These are phyloP conservation scores for Drosophila simulans DNA, from an alignment of 1,140 invertebrate species.

Conservation along the genomic window DNA sequence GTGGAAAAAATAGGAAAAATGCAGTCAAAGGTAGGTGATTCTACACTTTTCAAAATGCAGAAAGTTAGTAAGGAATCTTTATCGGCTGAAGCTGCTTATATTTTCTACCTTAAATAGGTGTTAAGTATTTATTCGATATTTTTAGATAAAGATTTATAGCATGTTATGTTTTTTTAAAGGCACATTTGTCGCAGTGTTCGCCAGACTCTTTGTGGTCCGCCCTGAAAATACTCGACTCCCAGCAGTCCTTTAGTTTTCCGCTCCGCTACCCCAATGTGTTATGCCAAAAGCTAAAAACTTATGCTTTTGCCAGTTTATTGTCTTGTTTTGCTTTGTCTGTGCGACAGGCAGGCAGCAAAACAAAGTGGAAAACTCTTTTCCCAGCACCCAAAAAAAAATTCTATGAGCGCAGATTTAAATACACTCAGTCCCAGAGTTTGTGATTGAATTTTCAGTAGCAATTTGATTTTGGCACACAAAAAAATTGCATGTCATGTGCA, in stretches of 20 bases:
- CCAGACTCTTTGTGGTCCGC: not conserved
- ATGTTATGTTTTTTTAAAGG: no score
- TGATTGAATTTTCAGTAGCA: not conserved
- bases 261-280: constrained; percentile 6
- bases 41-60: no score
- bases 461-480: not conserved
- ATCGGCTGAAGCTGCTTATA: no score
- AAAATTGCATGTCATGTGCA: no score
- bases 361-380: constrained; percentile 31
- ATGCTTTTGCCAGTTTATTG: constrained; percentile 76
- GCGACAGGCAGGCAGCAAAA: constrained; percentile 34
- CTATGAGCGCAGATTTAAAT: constrained; percentile 5
- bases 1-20: constrained; percentile 2
- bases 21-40: not conserved
- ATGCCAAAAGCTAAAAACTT: constrained; percentile 58
- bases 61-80: no score
- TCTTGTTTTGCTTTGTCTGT: constrained; percentile 63
- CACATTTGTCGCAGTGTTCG: not conserved
- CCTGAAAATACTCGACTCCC: not conserved
- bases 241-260: constrained; percentile 15
- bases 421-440: constrained; percentile 4
- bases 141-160: no score
- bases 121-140: no score
- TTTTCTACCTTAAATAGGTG: no score
- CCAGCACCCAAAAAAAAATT: constrained; percentile 1